Evolutionary conservation across 1,140 invertebrate genomes (phyloP), one percentile per base, ranked within the genome.

Genomic region (Grapholita molesta): DNA sequence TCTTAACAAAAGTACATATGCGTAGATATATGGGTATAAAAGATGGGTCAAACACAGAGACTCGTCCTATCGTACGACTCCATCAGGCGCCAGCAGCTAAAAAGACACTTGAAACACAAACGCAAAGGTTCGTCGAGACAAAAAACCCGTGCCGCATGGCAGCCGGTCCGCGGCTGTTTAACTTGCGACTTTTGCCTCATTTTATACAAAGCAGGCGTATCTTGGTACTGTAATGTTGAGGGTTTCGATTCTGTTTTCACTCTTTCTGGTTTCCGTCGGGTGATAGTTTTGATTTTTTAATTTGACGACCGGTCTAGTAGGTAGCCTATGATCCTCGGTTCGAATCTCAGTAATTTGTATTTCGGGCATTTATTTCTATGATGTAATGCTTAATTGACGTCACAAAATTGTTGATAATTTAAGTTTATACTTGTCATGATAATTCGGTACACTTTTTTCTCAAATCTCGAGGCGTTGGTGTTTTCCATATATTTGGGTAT

Each of bases 11-110:
- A 38, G 35, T 38, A 38, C 11, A 7, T 1, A 38, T 38, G n/a
- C 1, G n/a, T n/a, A 38, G 4, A 38, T n/a, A 35, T n/a, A 21
- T 21, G 42, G 42, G 42, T 21, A 48, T 6, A 48, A 48, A 48
- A 48, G 42, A 48, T 21, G 18, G 18, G 42, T 48, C 42, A 48
- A 48, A 48, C 85, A n/a, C 71, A 67, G 68, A 73, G 83, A 79
- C 85, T 82, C 35, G 4, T 38, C 35, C 79, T 80, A 89, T 86
- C 87, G 81, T 70, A 64, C 66, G 72, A 72, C 76, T 77, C 77
- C 80, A 83, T 79, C 76, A 81, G 72, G 53, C 69, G 70, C 69
- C 67, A 48, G 42, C 42, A 48, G 42, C 42, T 48, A 71, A 78
- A 76, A 76, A 76, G 70, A 72, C 69, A 21, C 64, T 71, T 57